phyloP scores from a whole-genome alignment of 2,888 invertebrate species.

The Drosophila setosimentum region DNA sequence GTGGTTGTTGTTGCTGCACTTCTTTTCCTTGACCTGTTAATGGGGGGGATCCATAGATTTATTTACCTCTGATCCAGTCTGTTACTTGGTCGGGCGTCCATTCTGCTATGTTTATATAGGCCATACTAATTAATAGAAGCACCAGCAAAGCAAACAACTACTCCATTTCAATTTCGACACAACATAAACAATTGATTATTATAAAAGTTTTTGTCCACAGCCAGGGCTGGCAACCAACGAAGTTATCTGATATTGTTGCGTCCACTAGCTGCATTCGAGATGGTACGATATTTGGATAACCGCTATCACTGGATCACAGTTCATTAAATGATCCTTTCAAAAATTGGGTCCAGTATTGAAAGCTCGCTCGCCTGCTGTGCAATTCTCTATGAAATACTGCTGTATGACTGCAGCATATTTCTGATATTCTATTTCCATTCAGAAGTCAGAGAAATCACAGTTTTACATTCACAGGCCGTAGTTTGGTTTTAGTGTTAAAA shows the following conservation, averaged over 20 bases:
- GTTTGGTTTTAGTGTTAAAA: conserved; percentile 8
- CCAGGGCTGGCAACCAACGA: conserved; percentile 49
- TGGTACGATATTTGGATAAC: conserved; percentile 19
- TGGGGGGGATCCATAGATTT: conserved; percentile 11
- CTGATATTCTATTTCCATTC: neutral
- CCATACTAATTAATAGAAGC: conserved; percentile 86
- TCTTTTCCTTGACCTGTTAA: conserved; percentile 77
- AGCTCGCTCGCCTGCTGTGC: no score
- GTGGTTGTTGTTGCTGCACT: conserved; percentile 54
- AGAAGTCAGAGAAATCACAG: neutral
- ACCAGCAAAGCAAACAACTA: conserved; percentile 50
- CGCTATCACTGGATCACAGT: conserved; percentile 9
- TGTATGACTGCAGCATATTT: neutral
- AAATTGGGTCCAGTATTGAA: neutral
- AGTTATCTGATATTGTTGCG: conserved; percentile 57
- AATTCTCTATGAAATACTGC: neutral
- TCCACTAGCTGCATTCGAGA: conserved; percentile 48
- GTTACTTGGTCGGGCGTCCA: conserved; percentile 96
- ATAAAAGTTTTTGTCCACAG: conserved; percentile 57
- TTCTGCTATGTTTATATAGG: conserved; percentile 94
- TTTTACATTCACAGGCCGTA: neutral
- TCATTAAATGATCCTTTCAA: neutral
- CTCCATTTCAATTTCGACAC: conserved; percentile 56
- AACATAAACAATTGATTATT: conserved; percentile 67
- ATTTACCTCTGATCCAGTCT: conserved; percentile 94